Percentiles rank a stretch among this genome's conserved stretches.
Evolutionary conservation across 2,113 vertebrate species (phyloP).

Genomic region (Sorex araneus): DNA sequence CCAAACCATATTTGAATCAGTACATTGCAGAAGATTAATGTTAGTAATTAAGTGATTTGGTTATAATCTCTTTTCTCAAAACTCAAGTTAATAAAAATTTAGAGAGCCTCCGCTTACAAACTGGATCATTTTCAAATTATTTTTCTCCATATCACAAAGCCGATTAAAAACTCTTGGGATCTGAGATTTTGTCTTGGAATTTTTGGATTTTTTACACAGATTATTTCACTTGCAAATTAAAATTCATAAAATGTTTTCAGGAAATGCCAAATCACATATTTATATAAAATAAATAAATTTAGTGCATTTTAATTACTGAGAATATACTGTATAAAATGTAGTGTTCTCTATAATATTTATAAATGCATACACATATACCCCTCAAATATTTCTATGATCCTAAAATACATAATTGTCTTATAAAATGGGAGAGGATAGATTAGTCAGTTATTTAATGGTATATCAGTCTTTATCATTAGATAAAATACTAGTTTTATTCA

Average conservation of each 20-base stretch:
- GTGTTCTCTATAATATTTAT: too few relatives aligned
- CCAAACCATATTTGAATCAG: background rate
- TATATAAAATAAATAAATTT: background rate
- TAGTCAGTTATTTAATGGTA: background rate
- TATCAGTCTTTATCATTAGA: too few relatives aligned
- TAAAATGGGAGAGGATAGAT: background rate
- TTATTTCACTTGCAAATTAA: background rate
- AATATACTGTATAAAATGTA: too few relatives aligned
- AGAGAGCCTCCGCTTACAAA: background rate
- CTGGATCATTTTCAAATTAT: background rate
- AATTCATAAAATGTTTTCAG: background rate
- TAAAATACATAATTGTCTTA: too few relatives aligned
- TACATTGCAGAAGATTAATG: background rate
- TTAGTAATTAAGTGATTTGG: background rate
- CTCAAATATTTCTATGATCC: too few relatives aligned
- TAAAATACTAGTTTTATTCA: too few relatives aligned
- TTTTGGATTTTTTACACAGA: background rate
- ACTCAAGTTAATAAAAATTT: background rate
- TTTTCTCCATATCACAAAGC: background rate
- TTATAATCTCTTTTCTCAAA: background rate
- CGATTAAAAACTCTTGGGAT: background rate
- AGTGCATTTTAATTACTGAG: too few relatives aligned
- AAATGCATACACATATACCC: too few relatives aligned
- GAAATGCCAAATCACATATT: background rate
- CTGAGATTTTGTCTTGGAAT: too few relatives aligned